Conservation (phyloP, 2,888 invertebrate genomes). For the Epiblema foenella region DNA sequence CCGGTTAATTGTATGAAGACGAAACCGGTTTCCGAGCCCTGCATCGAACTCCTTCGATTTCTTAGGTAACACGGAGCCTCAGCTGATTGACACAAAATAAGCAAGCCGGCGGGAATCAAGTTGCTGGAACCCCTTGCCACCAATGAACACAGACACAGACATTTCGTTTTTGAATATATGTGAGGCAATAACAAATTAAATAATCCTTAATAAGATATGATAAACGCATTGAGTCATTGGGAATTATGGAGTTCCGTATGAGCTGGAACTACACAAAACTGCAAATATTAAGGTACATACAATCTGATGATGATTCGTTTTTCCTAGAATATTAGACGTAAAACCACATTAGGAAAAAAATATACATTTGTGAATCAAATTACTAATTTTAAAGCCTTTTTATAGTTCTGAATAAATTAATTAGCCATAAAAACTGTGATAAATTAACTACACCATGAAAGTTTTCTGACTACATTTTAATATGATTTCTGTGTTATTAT, state of each 20-base stretch:
- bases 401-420: conserved; percentile 15
- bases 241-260: not conserved
- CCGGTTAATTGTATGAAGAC: too few species aligned
- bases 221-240: not conserved
- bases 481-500: too few species aligned
- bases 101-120: too few species aligned
- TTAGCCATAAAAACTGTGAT: not conserved
- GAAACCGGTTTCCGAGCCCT: too few species aligned
- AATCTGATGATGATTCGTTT: not conserved
- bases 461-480: too few species aligned
- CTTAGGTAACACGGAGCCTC: too few species aligned
- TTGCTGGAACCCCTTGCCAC: too few species aligned
- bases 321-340: not conserved
- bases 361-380: conserved; percentile 14
- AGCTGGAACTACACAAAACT: not conserved
- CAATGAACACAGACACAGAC: too few species aligned
- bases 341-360: not conserved
- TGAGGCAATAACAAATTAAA: not conserved
- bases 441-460: too few species aligned
- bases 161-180: too few species aligned
- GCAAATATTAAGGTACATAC: not conserved
- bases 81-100: too few species aligned
- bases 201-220: not conserved
- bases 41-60: too few species aligned
- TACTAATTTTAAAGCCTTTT: not conserved